Evolutionary conservation across 2,113 vertebrate genomes (phyloP).

Genomic region (Leucoraja erinaceus): DNA sequence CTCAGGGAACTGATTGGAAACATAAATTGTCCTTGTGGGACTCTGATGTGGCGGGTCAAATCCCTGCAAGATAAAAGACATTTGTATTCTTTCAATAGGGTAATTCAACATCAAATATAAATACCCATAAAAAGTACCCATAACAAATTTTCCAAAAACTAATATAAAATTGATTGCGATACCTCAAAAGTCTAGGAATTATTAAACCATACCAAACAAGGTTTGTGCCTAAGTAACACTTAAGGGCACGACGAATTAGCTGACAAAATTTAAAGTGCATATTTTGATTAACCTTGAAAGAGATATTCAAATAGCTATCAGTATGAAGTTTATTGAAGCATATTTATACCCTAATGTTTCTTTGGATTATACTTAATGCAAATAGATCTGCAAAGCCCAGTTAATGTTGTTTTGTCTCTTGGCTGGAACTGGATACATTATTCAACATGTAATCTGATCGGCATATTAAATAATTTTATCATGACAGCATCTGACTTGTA

Average conservation of each 20-base stretch:
- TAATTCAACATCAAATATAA: not conserved
- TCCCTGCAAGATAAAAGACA: slow-evolving; percentile 63
- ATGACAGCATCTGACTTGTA: not conserved
- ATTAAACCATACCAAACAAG: not conserved
- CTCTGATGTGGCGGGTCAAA: slow-evolving; percentile 96
- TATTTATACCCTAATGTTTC: too few relatives aligned
- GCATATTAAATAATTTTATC: not conserved
- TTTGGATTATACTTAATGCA: too few relatives aligned
- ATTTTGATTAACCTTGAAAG: not conserved
- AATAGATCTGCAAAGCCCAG: too few relatives aligned
- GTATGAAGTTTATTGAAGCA: too few relatives aligned
- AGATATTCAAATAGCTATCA: not conserved
- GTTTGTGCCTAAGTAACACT: not conserved
- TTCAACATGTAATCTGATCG: not conserved
- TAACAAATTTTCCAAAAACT: not conserved
- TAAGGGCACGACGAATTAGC: not conserved
- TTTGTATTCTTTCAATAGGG: not conserved
- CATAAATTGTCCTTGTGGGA: slow-evolving; percentile 91
- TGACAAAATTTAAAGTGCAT: not conserved
- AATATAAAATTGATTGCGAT: not conserved
- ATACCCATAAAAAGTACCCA: not conserved
- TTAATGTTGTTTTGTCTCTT: not conserved
- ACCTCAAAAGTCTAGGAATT: not conserved
- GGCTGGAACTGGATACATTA: not conserved
- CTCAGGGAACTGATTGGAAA: slow-evolving; percentile 90